A percentile compares a stretch with the other conserved stretches of the same genome.
Conservation (phyloP, 2,888 invertebrate genomes). For the Oxystoma pomonae region DNA sequence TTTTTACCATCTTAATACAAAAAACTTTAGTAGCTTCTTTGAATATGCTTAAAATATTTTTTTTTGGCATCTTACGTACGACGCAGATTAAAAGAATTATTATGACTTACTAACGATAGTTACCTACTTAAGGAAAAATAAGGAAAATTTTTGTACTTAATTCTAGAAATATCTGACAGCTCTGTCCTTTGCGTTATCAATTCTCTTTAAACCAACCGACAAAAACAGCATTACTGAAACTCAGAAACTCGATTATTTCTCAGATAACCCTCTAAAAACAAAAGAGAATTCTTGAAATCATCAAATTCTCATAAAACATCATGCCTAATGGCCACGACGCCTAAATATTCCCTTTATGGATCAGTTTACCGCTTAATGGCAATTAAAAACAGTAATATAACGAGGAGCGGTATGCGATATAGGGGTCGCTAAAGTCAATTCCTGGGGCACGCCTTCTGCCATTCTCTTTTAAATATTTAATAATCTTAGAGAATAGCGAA, state of each 20-base stretch:
- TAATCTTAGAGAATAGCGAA: neutral
- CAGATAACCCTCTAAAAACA: neutral
- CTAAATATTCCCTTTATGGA: constrained; percentile 39
- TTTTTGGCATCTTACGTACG: no score
- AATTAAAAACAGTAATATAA: constrained; percentile 37
- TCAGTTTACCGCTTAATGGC: constrained; percentile 40
- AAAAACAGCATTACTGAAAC: neutral
- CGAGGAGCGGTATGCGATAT: constrained; percentile 24
- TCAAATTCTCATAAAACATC: neutral
- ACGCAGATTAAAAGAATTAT: neutral
- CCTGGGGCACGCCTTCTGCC: constrained; percentile 12
- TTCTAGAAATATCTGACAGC: no score
- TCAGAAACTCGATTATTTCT: neutral
- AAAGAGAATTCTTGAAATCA: neutral
- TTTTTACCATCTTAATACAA: no score
- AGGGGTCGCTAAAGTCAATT: constrained; percentile 23
- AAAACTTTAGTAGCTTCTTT: no score
- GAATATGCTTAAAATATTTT: no score
- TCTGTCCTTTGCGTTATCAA: no score
- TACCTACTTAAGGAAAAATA: neutral
- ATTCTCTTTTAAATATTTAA: neutral
- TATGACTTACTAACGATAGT: neutral
- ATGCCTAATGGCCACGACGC: constrained; percentile 21
- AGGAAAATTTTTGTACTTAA: no score
- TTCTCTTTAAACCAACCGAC: neutral